A percentile compares a stretch with the other conserved stretches of the same genome.
Conservation (phyloP, 2,113 vertebrate genomes). For the Microtus ochrogaster region DNA sequence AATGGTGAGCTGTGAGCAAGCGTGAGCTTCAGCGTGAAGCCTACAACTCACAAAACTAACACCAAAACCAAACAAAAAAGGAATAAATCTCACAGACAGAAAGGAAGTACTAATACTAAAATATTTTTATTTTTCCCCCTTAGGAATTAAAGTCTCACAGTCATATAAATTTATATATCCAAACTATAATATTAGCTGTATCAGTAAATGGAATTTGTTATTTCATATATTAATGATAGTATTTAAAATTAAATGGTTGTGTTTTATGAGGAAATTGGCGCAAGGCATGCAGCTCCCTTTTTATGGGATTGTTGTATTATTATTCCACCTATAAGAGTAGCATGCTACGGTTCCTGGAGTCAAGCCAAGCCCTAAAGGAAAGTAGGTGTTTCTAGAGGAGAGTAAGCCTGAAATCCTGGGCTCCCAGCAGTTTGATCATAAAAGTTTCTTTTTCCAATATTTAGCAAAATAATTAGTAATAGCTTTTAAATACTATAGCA, state of each 20-base stretch:
- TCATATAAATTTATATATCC: neutral
- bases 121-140: neutral
- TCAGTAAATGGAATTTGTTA: neutral
- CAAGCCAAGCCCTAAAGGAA: constrained; percentile 21
- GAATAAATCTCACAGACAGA: neutral
- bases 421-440: neutral
- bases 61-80: neutral
- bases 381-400: neutral
- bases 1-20: no score
- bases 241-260: neutral
- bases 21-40: neutral
- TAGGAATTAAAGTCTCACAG: neutral
- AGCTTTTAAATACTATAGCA: neutral
- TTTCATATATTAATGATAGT: neutral
- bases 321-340: neutral
- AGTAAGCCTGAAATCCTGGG: neutral
- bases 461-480: neutral
- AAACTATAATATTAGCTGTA: neutral
- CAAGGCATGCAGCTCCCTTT: neutral
- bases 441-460: neutral
- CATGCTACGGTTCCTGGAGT: neutral
- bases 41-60: neutral
- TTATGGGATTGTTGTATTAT: neutral
- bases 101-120: neutral
- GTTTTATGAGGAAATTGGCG: neutral